Evolutionary conservation across 2,113 vertebrate genomes (phyloP), one percentile per base, ranked within the genome.

Genomic region (Noturus placidus): DNA sequence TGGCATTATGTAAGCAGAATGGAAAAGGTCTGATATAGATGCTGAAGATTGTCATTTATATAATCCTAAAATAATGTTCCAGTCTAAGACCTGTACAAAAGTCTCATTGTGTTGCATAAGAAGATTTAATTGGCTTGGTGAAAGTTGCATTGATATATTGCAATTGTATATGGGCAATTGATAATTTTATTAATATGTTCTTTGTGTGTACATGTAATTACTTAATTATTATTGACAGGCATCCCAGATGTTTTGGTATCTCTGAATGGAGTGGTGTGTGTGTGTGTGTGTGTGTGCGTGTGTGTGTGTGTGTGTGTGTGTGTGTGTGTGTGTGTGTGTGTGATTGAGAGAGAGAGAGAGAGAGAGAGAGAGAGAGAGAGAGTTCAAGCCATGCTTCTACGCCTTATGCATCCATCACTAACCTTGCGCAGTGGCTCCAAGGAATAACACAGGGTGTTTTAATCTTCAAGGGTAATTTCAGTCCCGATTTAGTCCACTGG

Each of bases 391-490:
- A 50, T 33, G 81, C 87, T 78, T 63, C 30, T 74, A 67, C 25
- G 30, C 35, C 20, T 42, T 54, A n/a, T 72, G 30, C 70, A 63
- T 77, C 80, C 74, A 46, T 83, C 7, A 38, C 82, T 89, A 80
- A 86, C 84, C 90, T 84, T 83, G 76, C 61, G 69, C 65, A 84
- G 42, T 79, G 52, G 38, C 86, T 79, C 46, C 63, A 56, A 86
- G 57, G 84, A 46, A 38, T 85, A 72, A 25, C 69, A 57, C 19
- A 30, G 22, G 30, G 30, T 83, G 80, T 72, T 89, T 87, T 88
- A 90, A 90, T 90, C 88, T 90, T 87, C 61, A 85, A 85, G 88
- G 88, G 88, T 88, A 91, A 89, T 89, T 89, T 89, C 88, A 67
- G 88, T 27, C 82, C 56, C 83, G 57, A 79, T 89, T 82, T 88